phyloP scores from a whole-genome alignment of 2,888 invertebrate genomes.

The Leptopterna dolabrata region DNA sequence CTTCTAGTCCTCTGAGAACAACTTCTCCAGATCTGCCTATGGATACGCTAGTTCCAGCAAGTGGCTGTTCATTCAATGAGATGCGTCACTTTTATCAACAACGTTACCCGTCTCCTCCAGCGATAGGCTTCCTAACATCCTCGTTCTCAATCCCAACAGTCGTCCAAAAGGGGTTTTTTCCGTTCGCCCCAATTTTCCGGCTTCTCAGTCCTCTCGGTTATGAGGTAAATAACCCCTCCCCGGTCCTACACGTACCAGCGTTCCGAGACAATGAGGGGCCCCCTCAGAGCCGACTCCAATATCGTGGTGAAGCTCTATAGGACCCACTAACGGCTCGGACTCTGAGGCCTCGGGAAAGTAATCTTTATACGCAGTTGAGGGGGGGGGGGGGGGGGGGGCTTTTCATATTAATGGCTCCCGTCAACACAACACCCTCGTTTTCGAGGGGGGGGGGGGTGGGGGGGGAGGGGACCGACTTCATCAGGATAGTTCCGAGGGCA shows the following conservation, averaged over 20 bases:
- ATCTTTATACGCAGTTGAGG: background rate
- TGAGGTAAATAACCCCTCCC: background rate
- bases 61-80: no score
- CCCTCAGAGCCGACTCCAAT: background rate
- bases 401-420: background rate
- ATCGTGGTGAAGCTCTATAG: background rate
- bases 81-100: no score
- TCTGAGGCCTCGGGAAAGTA: background rate
- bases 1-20: no score
- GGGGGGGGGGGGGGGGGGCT: background rate
- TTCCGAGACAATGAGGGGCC: slow-evolving; percentile 3
- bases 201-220: background rate
- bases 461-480: background rate
- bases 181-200: background rate
- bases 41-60: no score
- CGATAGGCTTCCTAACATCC: background rate
- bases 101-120: background rate
- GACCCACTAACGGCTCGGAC: background rate
- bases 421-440: background rate
- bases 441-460: no score
- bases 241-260: background rate
- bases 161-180: background rate
- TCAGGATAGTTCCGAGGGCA: background rate
- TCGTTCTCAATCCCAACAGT: background rate
- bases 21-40: no score